phyloP scores from a whole-genome alignment of 2,888 invertebrate genomes.

The Diarsia dahlii region DNA sequence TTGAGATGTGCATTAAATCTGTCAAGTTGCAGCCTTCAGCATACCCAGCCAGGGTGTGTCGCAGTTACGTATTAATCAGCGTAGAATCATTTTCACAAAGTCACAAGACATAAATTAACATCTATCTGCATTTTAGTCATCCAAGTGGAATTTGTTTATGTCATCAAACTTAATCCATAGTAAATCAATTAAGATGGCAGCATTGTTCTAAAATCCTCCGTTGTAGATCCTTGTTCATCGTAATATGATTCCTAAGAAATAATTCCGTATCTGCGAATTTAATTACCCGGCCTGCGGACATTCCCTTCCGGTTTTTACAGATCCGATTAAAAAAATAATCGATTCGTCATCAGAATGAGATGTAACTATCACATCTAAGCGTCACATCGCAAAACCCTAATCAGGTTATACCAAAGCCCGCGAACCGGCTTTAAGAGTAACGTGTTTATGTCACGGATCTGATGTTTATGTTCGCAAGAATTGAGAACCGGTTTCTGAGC shows the following conservation, averaged over 20 bases:
- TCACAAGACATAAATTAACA: background rate
- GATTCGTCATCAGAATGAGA: slow-evolving; percentile 49
- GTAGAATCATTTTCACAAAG: background rate
- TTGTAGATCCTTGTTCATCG: slow-evolving; percentile 5
- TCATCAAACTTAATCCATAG: background rate
- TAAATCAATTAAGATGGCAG: background rate
- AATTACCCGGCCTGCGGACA: slow-evolving; percentile 18
- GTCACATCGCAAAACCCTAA: slow-evolving; percentile 60
- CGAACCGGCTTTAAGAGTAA: slow-evolving; percentile 24
- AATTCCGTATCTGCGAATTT: slow-evolving; percentile 2
- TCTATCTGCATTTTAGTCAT: background rate
- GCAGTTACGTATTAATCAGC: background rate
- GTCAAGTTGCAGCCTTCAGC: background rate
- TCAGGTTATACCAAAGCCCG: slow-evolving; percentile 50
- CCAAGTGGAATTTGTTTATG: too few relatives aligned
- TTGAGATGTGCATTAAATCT: background rate
- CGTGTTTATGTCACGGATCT: slow-evolving; percentile 56
- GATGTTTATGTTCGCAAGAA: slow-evolving; percentile 56
- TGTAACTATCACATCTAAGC: slow-evolving; percentile 34
- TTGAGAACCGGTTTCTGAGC: slow-evolving; percentile 47
- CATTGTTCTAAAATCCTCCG: background rate
- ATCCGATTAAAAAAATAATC: slow-evolving; percentile 22
- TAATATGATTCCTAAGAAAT: slow-evolving; percentile 13
- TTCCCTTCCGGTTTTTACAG: slow-evolving; percentile 40
- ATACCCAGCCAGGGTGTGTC: background rate